A percentile compares a stretch with the other conserved stretches of the same genome.
Evolutionary conservation across 2,888 invertebrate genomes (phyloP).

Genomic region (Halictus ligatus): DNA sequence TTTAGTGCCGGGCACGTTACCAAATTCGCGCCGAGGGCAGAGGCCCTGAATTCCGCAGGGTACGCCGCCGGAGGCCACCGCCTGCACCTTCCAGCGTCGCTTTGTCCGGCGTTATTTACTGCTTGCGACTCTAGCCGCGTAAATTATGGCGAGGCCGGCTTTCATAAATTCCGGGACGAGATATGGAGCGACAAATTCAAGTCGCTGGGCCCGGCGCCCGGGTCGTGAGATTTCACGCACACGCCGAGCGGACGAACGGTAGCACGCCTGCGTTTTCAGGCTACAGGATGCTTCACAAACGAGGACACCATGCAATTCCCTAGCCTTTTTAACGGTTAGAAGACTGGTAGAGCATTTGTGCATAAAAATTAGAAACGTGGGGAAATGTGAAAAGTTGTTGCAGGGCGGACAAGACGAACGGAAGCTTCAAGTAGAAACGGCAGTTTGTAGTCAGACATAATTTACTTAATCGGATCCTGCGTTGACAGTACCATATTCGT

Average conservation of each 20-base stretch:
- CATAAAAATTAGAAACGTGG: not conserved
- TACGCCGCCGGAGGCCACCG: conserved; percentile 50
- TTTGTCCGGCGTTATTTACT: conserved; percentile 77
- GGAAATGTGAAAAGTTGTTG: not conserved
- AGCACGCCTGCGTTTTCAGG: conserved; percentile 42
- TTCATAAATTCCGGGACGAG: conserved; percentile 78
- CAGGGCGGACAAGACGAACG: not conserved
- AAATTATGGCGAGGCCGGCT: conserved; percentile 77
- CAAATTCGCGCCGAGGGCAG: conserved; percentile 55
- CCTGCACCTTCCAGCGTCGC: conserved; percentile 59
- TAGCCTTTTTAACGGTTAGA: too few species aligned
- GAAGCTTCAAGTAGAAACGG: conserved; percentile 20
- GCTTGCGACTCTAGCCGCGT: conserved; percentile 69
- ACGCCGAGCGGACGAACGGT: conserved; percentile 45
- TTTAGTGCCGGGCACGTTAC: conserved; percentile 47
- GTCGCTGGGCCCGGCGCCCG: conserved; percentile 73
- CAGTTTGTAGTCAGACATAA: conserved; percentile 19
- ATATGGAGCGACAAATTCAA: conserved; percentile 81
- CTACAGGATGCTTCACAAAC: conserved; percentile 35
- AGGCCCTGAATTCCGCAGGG: conserved; percentile 61
- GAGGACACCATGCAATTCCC: too few species aligned
- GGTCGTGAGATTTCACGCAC: conserved; percentile 56
- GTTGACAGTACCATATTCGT: not conserved
- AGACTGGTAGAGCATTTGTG: not conserved
- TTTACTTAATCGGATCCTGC: not conserved